These are phyloP conservation scores for Epistrophe eligans DNA, from an alignment of 2,888 invertebrate genomes.

Conservation along the genomic window DNA sequence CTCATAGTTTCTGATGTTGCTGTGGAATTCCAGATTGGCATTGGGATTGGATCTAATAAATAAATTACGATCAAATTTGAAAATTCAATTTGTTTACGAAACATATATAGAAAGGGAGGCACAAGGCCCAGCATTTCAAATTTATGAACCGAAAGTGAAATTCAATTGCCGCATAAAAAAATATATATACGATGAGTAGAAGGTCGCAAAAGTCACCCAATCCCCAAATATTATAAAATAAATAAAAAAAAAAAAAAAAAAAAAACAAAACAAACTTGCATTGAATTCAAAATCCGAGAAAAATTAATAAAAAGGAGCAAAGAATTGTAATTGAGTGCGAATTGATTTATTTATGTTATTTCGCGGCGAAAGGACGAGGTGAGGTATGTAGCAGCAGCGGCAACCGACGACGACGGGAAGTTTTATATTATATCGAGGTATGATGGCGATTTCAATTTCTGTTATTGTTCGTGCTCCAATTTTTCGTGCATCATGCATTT, in stretches of 20 bases:
- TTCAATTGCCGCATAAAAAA: conserved; percentile 46
- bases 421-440: neutral
- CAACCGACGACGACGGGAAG: neutral
- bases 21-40: conserved; percentile 4
- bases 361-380: conserved; percentile 13
- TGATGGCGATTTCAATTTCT: conserved; percentile 67
- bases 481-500: conserved; percentile 75
- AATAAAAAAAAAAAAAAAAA: neutral
- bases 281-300: conserved; percentile 64
- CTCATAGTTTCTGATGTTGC: conserved; percentile 18
- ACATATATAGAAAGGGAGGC: conserved; percentile 11
- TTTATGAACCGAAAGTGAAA: conserved; percentile 74
- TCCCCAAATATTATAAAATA: neutral
- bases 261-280: conserved; percentile 16
- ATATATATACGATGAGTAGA: conserved; percentile 14
- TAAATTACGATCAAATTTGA: conserved; percentile 76
- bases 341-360: conserved; percentile 77
- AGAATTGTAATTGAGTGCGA: conserved; percentile 77
- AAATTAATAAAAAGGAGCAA: conserved; percentile 75
- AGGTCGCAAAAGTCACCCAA: conserved; percentile 57
- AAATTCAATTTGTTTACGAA: conserved; percentile 73
- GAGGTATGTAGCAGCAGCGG: neutral
- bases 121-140: conserved; percentile 42
- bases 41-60: conserved; percentile 67
- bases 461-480: conserved; percentile 76